Evolutionary conservation across 2,113 vertebrate species (phyloP), one percentile per base, ranked within the genome.

Genomic region (Cyprinodon variegatus): DNA sequence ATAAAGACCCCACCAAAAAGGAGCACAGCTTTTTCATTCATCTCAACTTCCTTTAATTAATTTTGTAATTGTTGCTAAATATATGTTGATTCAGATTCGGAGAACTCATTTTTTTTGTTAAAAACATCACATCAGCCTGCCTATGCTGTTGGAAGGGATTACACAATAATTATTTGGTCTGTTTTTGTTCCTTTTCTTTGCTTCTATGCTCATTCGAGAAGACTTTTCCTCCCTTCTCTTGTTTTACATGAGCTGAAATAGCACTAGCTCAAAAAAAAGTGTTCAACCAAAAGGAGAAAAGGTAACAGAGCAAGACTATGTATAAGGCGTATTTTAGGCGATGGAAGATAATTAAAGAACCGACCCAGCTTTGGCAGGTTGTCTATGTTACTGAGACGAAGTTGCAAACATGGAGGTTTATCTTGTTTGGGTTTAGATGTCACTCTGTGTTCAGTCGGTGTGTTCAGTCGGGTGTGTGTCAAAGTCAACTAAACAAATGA

Each of bases 291-390:
- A 70, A 37, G 76, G 76, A 72, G 69, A 59, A 83, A 78, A 78
- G 29, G 75, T 61, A 50, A 53, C n/a, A 3, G 61, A 70, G 53
- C 7, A n/a, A 41, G 46, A 53, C 43, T 14, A 1, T 78, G 68
- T 41, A 70, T 39, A 40, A 45, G 38, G 65, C 14, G n/a, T 6
- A 5, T 62, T 77, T 83, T 77, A 77, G 72, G 59, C 71, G 40
- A 41, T 60, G 70, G 71, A 73, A 71, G 87, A 83, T 89, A 88
- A 92, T 91, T 88, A 90, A 85, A 92, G 88, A 92, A 83, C 64
- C 61, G 77, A 69, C 81, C 89, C 83, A 86, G 83, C 77, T 81
- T 39, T 78, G 74, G 65, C 70, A 64, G 90, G 68, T 87, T 92
- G 91, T 91, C 74, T 90, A 88, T 71, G 78, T 87, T 89, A 77